Percentiles rank a stretch among this genome's conserved stretches.
phyloP scores from a whole-genome alignment of 2,888 invertebrate species.

The Nephrotoma appendiculata region DNA sequence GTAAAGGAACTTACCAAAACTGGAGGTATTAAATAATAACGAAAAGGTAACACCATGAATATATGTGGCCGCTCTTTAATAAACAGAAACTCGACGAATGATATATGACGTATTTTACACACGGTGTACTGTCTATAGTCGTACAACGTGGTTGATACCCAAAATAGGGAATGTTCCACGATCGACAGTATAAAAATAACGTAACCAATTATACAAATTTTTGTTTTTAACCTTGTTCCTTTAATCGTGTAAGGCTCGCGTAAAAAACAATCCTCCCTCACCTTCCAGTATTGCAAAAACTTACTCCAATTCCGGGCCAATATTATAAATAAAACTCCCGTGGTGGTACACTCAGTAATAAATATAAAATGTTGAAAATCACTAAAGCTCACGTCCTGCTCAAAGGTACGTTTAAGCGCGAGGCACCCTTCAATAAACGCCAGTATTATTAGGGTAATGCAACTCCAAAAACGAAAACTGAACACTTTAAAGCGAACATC shows the following conservation, averaged over 20 bases:
- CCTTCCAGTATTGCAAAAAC: neutral
- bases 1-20: neutral
- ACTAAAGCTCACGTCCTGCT: neutral
- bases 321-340: neutral
- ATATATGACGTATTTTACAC: conserved; percentile 23
- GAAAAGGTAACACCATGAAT: conserved; percentile 20
- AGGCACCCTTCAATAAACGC: neutral
- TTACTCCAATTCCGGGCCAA: neutral
- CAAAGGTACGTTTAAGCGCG: neutral
- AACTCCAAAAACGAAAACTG: neutral
- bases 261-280: neutral
- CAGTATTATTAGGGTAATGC: neutral
- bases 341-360: neutral
- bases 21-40: neutral
- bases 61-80: conserved; percentile 22
- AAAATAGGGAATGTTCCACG: conserved; percentile 19
- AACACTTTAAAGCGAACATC: neutral
- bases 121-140: conserved; percentile 22
- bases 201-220: neutral
- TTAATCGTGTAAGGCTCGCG: neutral
- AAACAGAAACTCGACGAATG: conserved; percentile 24
- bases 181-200: neutral
- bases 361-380: neutral
- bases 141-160: conserved; percentile 20
- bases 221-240: neutral